These are phyloP conservation scores for Uropetala carovei DNA, from an alignment of 2,888 invertebrate species.

Conservation along the genomic window DNA sequence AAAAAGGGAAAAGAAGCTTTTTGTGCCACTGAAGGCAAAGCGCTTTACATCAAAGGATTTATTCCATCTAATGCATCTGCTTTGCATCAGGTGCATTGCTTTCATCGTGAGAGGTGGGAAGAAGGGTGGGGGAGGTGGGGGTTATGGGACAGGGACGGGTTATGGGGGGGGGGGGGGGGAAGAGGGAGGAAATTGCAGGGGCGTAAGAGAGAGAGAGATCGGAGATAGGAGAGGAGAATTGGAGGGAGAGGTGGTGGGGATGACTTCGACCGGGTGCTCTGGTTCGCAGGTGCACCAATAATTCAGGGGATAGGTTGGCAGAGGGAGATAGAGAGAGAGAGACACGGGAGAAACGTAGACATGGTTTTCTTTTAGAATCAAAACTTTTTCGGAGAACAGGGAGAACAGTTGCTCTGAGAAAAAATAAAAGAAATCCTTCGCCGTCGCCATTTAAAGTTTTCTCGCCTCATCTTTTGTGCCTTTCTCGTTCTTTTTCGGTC, in stretches of 20 bases:
- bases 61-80: slow-evolving; percentile 6
- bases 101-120: neutral
- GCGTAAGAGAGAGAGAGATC: neutral
- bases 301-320: neutral
- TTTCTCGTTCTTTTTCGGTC: no score
- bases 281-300: neutral
- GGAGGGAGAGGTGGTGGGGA: neutral
- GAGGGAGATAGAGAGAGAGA: neutral
- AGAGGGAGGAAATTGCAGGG: neutral
- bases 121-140: no score
- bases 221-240: neutral
- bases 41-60: slow-evolving; percentile 20
- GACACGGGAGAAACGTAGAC: neutral
- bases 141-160: neutral
- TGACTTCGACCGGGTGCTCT: neutral
- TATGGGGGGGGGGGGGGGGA: neutral
- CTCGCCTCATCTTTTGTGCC: no score
- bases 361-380: neutral
- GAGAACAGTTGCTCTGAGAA: neutral
- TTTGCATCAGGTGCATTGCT: slow-evolving; percentile 14
- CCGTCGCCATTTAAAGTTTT: no score
- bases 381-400: neutral
- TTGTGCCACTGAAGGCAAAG: neutral
- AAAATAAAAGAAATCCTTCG: neutral
- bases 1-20: neutral